Base-by-base conservation (phyloP, 1,140 invertebrate species). In the Heliothis virescens region DNA sequence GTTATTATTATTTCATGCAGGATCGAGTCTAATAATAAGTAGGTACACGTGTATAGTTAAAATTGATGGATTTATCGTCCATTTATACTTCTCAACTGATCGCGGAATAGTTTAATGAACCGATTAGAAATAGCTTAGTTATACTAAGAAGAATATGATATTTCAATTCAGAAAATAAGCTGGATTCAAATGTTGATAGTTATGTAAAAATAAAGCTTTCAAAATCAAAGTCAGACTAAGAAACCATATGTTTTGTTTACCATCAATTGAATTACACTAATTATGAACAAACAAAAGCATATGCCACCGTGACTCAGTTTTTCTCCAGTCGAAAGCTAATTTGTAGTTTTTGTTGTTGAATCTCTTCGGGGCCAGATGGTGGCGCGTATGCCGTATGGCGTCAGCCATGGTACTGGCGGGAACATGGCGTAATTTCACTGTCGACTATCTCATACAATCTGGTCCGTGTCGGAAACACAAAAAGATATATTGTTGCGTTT, bases 371-470 rank as follows among this genome's bases (percentile, higher is more conserved):
- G 81, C 91, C 92, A 94, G 87, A 94, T 94, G 92, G 87, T 16
- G 50, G 71, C 69, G 55, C 89, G 92, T 86, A 89, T 82, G 82
- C 92, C 91, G 89, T 94, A 91, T 94, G 92, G 88, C 87, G 86
- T 77, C 77, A 72, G 21, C 79, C 82, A 78, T 60, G 80, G 69
- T 74, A 79, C 80, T 81, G 72, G 65, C 71, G 29, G 85, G 85
- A 88, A 85, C 82, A 83, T 88, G 86, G 81, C 59, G 86, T 86
- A 92, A 92, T 94, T 92, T 92, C 84, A 81, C 90, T 90, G 90
- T 94, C 92, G 87, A 81, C 84, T 83, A 86, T 90, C 85, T 88
- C 83, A 83, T 80, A 83, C 88, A 85, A 90, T 90, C 88, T 89
- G 85, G 80, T 52, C 57, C 73, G 80, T 83, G 83, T 83, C 83